Evolutionary conservation across 2,888 invertebrate genomes (phyloP).

Genomic region (Clivina fossor): DNA sequence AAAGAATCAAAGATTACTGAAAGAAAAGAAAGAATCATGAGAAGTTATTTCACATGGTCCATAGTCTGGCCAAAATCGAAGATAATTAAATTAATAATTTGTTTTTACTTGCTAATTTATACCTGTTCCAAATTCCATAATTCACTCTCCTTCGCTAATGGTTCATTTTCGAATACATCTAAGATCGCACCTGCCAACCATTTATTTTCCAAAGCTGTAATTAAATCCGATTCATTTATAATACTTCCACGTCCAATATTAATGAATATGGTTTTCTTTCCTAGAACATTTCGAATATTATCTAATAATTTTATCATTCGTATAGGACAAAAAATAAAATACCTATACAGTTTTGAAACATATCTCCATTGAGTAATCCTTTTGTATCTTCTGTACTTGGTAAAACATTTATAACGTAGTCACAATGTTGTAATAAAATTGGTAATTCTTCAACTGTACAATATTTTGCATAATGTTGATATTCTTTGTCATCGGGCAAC

Average conservation of each 20-base stretch:
- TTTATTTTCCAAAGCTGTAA: slow-evolving; percentile 55
- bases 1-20: no score
- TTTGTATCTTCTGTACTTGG: slow-evolving; percentile 57
- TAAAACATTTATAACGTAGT: slow-evolving; percentile 59
- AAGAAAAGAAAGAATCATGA: no score
- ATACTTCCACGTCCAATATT: slow-evolving; percentile 62
- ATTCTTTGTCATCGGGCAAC: slow-evolving; percentile 28
- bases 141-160: slow-evolving; percentile 53
- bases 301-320: background rate
- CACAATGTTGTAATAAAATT: slow-evolving; percentile 53
- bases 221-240: slow-evolving; percentile 56
- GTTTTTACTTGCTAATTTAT: no score
- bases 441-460: slow-evolving; percentile 47
- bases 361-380: slow-evolving; percentile 55
- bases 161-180: slow-evolving; percentile 60
- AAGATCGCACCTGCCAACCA: slow-evolving; percentile 61
- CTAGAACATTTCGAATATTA: slow-evolving; percentile 36
- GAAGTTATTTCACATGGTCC: no score
- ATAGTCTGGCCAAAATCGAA: no score
- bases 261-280: slow-evolving; percentile 56
- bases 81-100: no score
- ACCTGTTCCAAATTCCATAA: slow-evolving; percentile 59
- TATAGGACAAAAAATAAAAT: no score
- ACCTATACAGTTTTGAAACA: slow-evolving; percentile 55
- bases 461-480: slow-evolving; percentile 43